Conservation (phyloP, 2,797 vertebrate genomes). For the Poecilia gillii region DNA sequence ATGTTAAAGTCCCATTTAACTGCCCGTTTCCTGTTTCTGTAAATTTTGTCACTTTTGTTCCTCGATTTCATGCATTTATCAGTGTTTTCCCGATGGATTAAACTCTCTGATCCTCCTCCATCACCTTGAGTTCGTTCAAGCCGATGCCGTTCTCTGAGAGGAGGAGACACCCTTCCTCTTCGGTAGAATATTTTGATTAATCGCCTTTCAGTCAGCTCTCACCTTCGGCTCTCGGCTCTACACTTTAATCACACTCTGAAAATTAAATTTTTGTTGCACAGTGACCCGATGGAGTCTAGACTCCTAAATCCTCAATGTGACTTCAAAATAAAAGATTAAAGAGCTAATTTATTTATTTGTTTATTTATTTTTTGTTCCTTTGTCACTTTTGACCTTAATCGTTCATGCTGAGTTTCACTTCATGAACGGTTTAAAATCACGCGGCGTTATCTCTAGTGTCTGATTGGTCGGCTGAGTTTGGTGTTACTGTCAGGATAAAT, state of each 20-base stretch:
- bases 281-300: conserved; percentile 33
- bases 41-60: neutral
- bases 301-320: conserved; percentile 48
- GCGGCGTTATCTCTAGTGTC: neutral
- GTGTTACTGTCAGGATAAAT: neutral
- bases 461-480: neutral
- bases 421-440: neutral
- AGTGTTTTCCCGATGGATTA: neutral
- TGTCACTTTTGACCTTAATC: conserved; percentile 42
- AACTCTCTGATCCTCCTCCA: conserved; percentile 11
- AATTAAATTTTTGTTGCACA: conserved; percentile 42
- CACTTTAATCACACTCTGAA: conserved; percentile 55
- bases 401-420: conserved; percentile 1
- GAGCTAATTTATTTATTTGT: neutral
- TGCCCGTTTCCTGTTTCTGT: neutral
- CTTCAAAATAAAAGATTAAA: conserved; percentile 39
- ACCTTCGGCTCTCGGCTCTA: conserved; percentile 49
- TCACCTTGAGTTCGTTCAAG: conserved; percentile 24
- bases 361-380: conserved; percentile 17
- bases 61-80: neutral
- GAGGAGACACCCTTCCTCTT: conserved; percentile 20
- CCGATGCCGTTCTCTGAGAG: conserved; percentile 38
- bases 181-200: conserved; percentile 52
- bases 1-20: neutral
- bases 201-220: conserved; percentile 30